Evolutionary conservation across 2,113 vertebrate species (phyloP).

Genomic region (Macaca mulatta): DNA sequence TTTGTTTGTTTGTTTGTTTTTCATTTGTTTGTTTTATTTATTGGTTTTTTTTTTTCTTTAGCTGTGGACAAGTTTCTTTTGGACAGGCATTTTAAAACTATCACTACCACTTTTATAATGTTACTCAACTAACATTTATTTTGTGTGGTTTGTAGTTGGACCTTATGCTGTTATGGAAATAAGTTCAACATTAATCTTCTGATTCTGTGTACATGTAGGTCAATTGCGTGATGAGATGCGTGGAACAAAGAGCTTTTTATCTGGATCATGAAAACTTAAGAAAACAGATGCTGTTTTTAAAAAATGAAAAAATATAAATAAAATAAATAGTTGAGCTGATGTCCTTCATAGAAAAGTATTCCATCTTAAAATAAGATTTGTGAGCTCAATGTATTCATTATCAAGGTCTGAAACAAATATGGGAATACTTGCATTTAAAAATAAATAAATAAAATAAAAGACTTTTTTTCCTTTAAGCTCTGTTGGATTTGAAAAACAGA

Average conservation of each 20-base stretch:
- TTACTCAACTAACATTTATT: not conserved
- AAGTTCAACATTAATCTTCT: constrained; percentile 13
- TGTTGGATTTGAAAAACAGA: too few relatives aligned
- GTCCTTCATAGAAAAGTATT: not conserved
- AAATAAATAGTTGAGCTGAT: constrained; percentile 12
- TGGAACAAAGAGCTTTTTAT: not conserved
- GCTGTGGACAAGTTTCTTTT: not conserved
- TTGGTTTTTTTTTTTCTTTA: not conserved
- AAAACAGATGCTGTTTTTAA: not conserved
- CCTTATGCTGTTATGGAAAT: not conserved
- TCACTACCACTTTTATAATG: not conserved
- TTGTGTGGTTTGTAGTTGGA: not conserved
- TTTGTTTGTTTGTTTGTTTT: too few relatives aligned
- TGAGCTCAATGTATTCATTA: not conserved
- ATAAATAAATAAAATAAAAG: too few relatives aligned
- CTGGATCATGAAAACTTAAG: not conserved
- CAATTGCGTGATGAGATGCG: not conserved
- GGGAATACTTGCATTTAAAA: not conserved
- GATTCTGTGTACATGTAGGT: not conserved
- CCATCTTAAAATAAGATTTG: not conserved
- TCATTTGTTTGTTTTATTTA: not conserved
- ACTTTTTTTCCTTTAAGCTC: too few relatives aligned
- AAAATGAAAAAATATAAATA: not conserved
- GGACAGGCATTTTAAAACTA: not conserved
- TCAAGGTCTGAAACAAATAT: not conserved